Evolutionary conservation across 2,797 vertebrate genomes (phyloP).

Genomic region (Babyrousa celebensis): DNA sequence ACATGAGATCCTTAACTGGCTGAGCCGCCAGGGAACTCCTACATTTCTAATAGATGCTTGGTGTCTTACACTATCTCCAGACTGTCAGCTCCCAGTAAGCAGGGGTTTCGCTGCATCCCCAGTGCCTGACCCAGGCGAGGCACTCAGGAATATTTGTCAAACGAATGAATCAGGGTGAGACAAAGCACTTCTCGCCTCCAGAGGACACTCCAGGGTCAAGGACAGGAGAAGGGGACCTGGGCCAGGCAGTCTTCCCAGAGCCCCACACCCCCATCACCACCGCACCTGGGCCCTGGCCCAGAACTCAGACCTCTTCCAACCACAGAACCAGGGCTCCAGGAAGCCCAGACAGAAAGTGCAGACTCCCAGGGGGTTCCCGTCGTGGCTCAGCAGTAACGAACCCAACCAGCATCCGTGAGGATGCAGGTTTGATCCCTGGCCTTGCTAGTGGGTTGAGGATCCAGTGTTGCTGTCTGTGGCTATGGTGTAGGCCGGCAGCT

Average conservation of each 20-base stretch:
- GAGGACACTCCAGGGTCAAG: not conserved
- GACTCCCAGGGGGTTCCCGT: not conserved
- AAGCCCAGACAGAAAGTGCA: not conserved
- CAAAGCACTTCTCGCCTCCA: not conserved
- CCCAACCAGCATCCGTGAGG: too few species aligned
- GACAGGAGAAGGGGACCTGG: not conserved
- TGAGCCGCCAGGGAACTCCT: too few species aligned
- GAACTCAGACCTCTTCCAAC: accelerated
- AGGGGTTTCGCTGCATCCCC: not conserved
- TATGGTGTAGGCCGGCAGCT: too few species aligned
- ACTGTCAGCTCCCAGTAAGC: accelerated
- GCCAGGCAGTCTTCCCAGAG: not conserved
- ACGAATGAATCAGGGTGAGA: accelerated
- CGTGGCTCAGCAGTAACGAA: too few species aligned
- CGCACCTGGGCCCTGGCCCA: not conserved
- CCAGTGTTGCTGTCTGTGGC: too few species aligned
- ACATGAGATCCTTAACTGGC: too few species aligned
- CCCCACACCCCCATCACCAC: accelerated
- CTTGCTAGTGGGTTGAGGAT: too few species aligned
- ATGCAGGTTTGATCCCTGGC: too few species aligned
- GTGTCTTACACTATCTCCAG: not conserved
- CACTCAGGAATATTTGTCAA: accelerated
- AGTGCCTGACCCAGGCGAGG: accelerated
- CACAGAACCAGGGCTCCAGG: not conserved
- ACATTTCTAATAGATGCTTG: accelerated